Base-by-base conservation (phyloP, 2,113 vertebrate genomes). In the Tyrannus savana region DNA sequence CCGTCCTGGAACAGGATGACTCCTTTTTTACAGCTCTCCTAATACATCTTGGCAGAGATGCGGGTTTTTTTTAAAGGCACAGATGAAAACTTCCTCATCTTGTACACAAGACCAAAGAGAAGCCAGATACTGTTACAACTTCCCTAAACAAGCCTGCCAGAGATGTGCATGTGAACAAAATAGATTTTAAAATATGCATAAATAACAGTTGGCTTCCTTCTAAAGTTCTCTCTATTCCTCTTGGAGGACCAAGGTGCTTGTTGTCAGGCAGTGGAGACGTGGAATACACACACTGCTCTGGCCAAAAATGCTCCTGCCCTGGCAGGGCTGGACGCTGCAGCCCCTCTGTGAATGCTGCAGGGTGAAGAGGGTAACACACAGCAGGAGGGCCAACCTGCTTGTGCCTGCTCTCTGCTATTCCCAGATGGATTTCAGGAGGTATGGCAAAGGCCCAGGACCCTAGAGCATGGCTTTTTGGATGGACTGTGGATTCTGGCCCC, bases 21-120 rank as follows among this genome's bases (percentile, higher is more conserved):
- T 96, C 75, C 55, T 80, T 87, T 96, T 96, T 90, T 86, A 90
- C 93, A 96, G 90, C 92, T 95, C 95, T 96, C 72, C 93, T 96
- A 92, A 93, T 93, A 84, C 75, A 83, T 94, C 93, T 96, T 95
- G 93, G 95, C 95, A 96, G 85, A 87, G 83, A 92, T 80, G 60
- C 0, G 0, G 31, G 19, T 2, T 85, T 86, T 90, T 95, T 94
- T 94, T 94, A 96, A 96, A 97, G 96, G 79, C 76, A 68, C 85
- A 96, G 90, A 95, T 90, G 79, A 96, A 92, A 93, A 86, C 88
- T 96, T 92, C 87, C 76, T 87, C 3, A 0, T 85, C 94, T 95
- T 78, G 52, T 86, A 84, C 56, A 82, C 56, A 58, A 89, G 50
- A 81, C 33, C 49, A 28, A 56, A 82, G 64, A 77, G 83, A 95